Base-by-base conservation (phyloP, 2,797 vertebrate species). In the Onychomys arenicola region DNA sequence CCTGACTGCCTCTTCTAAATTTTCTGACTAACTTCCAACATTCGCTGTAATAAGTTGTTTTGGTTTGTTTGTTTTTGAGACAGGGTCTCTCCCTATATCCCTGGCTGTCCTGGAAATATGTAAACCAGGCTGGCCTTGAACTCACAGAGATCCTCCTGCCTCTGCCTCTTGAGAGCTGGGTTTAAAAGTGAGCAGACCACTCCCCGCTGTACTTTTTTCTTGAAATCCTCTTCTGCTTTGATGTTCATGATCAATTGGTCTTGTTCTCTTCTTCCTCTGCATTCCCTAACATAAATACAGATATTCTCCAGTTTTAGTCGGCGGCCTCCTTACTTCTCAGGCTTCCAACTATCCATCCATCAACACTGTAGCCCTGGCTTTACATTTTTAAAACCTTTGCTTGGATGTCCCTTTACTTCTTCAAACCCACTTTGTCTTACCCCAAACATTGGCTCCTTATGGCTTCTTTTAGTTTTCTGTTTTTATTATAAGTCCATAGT, bases 221-320 rank as follows among this genome's bases (percentile, higher is more conserved):
- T 90, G 65, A 90, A 95, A 95, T 16, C 80, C 37, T 88, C 52
- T 71, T 87, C 25, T 21, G 37, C n/a, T 91, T 95, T 95, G 59
- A 80, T 90, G 91, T 13, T 93, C 61, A 77, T 61, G 71, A 52
- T 91, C 46, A 1, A 11, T 71, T 76, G 78, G 37, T 88, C 37
- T 37, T 59, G 9, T 85, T 90, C 37, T 91, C 17, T 63, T 63
- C 91, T 85, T 63, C 89, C 59, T 89, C 13, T 77, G 11, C 65
- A 34, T 27, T 46, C 34, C 37, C 32, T n/a, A 37, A 63, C 16
- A 25, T 78, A 43, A 75, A 52, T 59, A 25, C 5, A 89, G n/a
- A 16, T 87, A 2, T 89, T 88, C 91, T 71, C 43, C 43, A 27
- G 34, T 65, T 89, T 90, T 32, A 59, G 14, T 63, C 52, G 34